These are phyloP conservation scores for Xanthorhoe designata DNA, from an alignment of 2,888 invertebrate species.

Conservation along the genomic window DNA sequence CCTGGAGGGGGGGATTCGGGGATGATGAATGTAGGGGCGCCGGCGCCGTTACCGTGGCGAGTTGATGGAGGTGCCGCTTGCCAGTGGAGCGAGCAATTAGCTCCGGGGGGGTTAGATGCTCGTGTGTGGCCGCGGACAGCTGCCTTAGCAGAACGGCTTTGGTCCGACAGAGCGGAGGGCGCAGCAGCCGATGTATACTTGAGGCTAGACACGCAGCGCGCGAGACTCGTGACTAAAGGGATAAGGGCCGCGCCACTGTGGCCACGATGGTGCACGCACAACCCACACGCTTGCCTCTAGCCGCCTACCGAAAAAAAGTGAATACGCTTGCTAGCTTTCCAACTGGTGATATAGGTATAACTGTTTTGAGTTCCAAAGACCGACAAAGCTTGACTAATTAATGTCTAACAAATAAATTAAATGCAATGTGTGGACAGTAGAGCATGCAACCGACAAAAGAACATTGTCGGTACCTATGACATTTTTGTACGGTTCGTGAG, in stretches of 20 bases:
- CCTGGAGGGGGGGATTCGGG: constrained; percentile 87
- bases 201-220: constrained; percentile 88
- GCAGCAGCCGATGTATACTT: constrained; percentile 87
- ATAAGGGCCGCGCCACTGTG: constrained; percentile 89
- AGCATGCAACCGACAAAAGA: not conserved
- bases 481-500: constrained; percentile 12
- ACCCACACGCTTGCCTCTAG: constrained; percentile 90
- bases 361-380: not conserved
- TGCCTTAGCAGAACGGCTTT: constrained; percentile 92
- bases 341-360: not conserved
- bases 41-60: constrained; percentile 74
- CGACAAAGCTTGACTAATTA: not conserved
- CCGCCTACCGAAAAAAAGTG: constrained; percentile 27
- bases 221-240: constrained; percentile 87
- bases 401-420: not conserved
- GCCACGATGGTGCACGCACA: constrained; percentile 92
- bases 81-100: constrained; percentile 94
- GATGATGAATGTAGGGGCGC: constrained; percentile 79
- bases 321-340: constrained; percentile 17
- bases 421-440: not conserved
- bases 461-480: not conserved
- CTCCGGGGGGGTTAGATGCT: constrained; percentile 89
- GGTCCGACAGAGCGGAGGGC: constrained; percentile 87
- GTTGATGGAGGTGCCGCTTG: constrained; percentile 92
- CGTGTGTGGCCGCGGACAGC: constrained; percentile 94